phyloP scores from a whole-genome alignment of 2,113 vertebrate genomes.

The Rhagologus leucostigma region DNA sequence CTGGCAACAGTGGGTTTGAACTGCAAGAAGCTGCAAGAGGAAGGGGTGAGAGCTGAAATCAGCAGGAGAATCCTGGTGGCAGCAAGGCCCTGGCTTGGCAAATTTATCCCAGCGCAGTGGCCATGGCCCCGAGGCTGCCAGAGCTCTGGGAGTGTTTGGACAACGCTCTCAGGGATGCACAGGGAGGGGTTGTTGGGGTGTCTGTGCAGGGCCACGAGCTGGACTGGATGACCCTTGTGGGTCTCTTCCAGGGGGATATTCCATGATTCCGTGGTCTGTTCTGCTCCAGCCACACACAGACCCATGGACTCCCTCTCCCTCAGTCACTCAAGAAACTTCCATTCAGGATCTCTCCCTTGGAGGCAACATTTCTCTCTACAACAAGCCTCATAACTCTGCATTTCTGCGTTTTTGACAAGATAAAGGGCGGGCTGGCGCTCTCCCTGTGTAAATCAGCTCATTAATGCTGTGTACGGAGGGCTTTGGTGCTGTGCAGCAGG shows the following conservation, averaged over 20 bases:
- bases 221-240: not conserved
- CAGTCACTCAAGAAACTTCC: not conserved
- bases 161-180: rapidly evolving
- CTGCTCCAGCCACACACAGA: not conserved
- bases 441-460: not conserved
- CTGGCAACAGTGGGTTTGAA: not conserved
- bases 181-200: not conserved
- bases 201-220: not conserved
- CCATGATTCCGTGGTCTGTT: not conserved
- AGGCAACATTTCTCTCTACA: not conserved
- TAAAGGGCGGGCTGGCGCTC: not conserved
- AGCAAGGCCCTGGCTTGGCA: not conserved
- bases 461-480: rapidly evolving
- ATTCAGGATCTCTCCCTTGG: rapidly evolving
- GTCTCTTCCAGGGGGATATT: not conserved
- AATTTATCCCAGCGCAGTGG: not conserved
- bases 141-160: not conserved
- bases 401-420: not conserved
- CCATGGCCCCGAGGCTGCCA: not conserved
- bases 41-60: not conserved
- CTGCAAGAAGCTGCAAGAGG: not conserved
- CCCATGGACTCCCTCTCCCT: not conserved
- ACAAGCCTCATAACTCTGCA: rapidly evolving
- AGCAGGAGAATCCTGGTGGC: not conserved
- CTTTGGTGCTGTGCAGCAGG: not conserved